Conservation (phyloP, 2,113 vertebrate species). For the Ovibos moschatus region DNA sequence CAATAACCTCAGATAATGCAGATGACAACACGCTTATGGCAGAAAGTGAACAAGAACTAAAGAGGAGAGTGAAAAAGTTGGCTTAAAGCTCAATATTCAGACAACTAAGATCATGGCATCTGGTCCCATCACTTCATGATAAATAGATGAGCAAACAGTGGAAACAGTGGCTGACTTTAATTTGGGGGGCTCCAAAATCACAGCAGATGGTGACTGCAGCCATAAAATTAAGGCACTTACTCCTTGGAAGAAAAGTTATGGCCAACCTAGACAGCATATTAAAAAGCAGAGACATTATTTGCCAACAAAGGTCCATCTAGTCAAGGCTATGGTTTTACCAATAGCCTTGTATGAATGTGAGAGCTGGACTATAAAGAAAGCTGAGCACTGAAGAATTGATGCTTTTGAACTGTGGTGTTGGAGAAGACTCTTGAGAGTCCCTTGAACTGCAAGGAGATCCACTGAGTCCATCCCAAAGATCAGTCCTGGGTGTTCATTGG, state of each 20-base stretch:
- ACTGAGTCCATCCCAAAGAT: neutral
- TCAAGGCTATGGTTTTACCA: neutral
- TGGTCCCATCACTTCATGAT: neutral
- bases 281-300: neutral
- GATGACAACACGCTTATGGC: neutral
- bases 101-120: neutral
- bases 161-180: neutral
- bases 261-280: neutral
- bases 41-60: neutral
- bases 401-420: neutral
- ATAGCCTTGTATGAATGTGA: neutral
- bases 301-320: neutral
- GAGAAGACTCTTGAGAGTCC: neutral
- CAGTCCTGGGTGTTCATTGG: neutral
- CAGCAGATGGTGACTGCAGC: neutral
- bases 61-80: neutral
- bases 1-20: neutral
- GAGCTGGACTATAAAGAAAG: neutral
- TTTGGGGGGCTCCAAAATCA: neutral
- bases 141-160: neutral
- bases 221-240: neutral
- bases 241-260: neutral
- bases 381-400: neutral
- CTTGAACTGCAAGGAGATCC: neutral
- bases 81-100: neutral